A percentile compares a stretch with the other conserved stretches of the same genome.
Evolutionary conservation across 1,140 invertebrate genomes (phyloP).

Genomic region (Brachionus paranguensis): DNA sequence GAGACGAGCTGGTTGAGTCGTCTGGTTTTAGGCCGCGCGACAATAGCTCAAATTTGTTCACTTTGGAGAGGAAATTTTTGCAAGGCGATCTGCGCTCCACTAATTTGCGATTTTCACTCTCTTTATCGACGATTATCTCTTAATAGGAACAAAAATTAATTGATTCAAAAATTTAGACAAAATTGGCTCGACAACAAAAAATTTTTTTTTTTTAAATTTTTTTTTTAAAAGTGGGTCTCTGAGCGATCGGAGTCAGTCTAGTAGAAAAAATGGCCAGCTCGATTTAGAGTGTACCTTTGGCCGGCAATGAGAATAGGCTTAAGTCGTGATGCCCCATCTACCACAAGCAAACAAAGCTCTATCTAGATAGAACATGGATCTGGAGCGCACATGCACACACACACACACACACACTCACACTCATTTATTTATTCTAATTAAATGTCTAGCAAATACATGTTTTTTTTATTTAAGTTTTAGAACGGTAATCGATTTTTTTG

Average conservation of each 20-base stretch:
- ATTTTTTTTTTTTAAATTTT: too few species aligned
- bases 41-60: constrained; percentile 32
- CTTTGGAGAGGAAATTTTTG: constrained; percentile 24
- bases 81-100: neutral
- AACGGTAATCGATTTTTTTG: neutral
- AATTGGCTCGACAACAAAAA: neutral
- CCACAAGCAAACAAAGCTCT: neutral
- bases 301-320: neutral
- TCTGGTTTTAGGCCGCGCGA: neutral
- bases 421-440: neutral
- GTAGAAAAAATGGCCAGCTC: neutral
- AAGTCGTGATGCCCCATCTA: neutral
- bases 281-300: neutral
- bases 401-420: neutral
- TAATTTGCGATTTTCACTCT: neutral
- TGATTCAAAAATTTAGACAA: neutral
- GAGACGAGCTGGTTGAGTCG: neutral
- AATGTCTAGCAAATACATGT: neutral
- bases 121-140: neutral
- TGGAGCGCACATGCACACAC: neutral
- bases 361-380: neutral
- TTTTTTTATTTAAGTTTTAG: neutral
- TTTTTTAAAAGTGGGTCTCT: neutral
- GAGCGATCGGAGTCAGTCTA: neutral
- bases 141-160: neutral